Percentiles rank a stretch among this genome's conserved stretches.
Conservation (phyloP, 1,140 invertebrate species). For the Platyscapa corneri region DNA sequence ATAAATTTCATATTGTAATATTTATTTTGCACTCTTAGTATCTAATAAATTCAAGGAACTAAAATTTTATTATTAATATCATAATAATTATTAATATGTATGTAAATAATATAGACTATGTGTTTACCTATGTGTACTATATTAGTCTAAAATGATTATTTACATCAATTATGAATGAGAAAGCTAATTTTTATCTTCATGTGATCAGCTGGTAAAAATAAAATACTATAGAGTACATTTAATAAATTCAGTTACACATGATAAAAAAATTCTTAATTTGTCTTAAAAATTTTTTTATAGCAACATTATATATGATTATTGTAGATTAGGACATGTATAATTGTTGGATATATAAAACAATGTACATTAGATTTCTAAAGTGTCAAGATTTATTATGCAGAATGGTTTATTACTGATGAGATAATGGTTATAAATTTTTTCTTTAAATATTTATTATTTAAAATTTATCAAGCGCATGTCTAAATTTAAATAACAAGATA, state of each 20-base stretch:
- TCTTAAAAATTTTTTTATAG: too few species aligned
- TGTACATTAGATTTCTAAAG: not conserved
- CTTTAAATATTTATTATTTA: not conserved
- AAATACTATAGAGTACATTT: not conserved
- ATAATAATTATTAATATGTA: too few species aligned
- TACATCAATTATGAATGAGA: too few species aligned
- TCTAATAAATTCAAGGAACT: too few species aligned
- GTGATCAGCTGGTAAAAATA: not conserved
- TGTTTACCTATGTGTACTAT: too few species aligned
- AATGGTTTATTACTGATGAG: not conserved
- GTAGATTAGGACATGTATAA: not conserved
- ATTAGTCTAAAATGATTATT: too few species aligned
- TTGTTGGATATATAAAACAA: not conserved
- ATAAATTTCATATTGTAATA: too few species aligned
- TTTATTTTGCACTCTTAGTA: too few species aligned
- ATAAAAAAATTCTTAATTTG: not conserved
- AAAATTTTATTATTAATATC: too few species aligned
- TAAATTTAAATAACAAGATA: not conserved
- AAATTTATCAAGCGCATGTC: not conserved
- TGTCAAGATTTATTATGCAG: not conserved
- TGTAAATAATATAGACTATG: too few species aligned
- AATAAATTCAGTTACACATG: not conserved
- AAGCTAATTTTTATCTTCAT: not conserved
- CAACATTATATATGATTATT: not conserved
- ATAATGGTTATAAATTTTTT: slow-evolving; percentile 6